Evolutionary conservation across 2,113 vertebrate genomes (phyloP).

Genomic region (Gila orcuttii): DNA sequence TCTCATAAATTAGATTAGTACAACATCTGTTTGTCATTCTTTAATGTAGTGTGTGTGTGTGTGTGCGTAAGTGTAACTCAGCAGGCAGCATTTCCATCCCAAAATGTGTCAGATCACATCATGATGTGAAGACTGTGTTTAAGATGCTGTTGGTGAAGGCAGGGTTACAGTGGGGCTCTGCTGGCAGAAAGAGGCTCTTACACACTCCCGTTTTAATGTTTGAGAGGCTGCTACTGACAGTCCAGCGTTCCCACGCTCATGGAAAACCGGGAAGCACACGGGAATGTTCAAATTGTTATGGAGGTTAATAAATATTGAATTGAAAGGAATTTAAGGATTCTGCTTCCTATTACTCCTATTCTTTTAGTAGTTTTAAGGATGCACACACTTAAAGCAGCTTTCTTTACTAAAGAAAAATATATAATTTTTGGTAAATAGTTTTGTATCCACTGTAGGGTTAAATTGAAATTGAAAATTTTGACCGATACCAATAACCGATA

Average conservation of each 20-base stretch:
- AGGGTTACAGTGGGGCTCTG: background rate
- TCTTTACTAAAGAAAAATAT: no score
- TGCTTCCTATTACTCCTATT: no score
- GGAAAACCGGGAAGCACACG: background rate
- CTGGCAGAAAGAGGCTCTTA: background rate
- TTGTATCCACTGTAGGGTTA: no score
- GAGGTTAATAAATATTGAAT: background rate
- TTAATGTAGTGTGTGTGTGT: background rate
- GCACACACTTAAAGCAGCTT: no score
- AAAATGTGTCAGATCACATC: constrained; percentile 10
- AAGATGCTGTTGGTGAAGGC: background rate
- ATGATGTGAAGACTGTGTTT: constrained; percentile 16
- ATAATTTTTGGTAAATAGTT: no score
- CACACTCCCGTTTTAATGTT: constrained; percentile 9
- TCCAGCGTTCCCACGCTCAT: background rate
- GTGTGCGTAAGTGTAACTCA: background rate
- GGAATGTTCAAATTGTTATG: background rate
- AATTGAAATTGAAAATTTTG: no score
- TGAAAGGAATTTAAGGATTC: background rate
- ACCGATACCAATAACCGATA: no score
- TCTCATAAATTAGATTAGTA: constrained; percentile 5
- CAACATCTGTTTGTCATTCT: constrained; percentile 1
- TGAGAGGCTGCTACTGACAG: background rate
- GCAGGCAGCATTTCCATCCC: constrained; percentile 7
- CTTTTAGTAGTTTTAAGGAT: no score